phyloP scores from a whole-genome alignment of 2,888 invertebrate genomes.

The Cylindroiulus punctatus region DNA sequence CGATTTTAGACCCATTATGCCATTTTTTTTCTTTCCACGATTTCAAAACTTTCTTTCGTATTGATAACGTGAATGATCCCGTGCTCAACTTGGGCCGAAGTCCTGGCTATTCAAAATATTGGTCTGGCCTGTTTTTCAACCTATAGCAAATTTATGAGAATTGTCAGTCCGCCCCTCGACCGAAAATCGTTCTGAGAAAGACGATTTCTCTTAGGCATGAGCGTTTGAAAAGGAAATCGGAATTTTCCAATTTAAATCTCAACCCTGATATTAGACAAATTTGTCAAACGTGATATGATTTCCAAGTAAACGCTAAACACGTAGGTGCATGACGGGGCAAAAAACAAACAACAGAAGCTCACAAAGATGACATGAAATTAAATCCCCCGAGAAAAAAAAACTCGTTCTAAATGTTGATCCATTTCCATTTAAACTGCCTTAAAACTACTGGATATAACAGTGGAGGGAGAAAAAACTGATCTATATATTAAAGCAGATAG shows the following conservation, averaged over 20 bases:
- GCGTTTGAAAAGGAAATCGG: conserved; percentile 10
- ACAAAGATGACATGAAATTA: conserved; percentile 45
- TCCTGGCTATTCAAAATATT: not conserved
- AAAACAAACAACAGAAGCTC: conserved; percentile 41
- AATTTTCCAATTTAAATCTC: conserved; percentile 47
- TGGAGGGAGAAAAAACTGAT: not conserved
- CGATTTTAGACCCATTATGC: no score
- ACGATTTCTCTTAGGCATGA: not conserved
- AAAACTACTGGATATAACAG: conserved; percentile 21
- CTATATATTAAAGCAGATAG: conserved; percentile 44
- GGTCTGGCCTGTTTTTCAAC: not conserved
- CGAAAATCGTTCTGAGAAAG: not conserved
- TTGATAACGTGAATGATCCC: not conserved
- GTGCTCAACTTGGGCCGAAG: not conserved
- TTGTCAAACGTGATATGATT: conserved; percentile 40
- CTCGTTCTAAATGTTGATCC: conserved; percentile 15
- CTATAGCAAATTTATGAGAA: not conserved
- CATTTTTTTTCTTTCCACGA: no score
- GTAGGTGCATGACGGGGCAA: conserved; percentile 25
- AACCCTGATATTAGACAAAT: conserved; percentile 43
- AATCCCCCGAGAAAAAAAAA: not conserved
- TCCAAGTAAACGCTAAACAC: conserved; percentile 26
- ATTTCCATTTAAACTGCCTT: conserved; percentile 45
- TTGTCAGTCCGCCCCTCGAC: not conserved
- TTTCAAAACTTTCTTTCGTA: no score